A percentile compares a stretch with the other conserved stretches of the same genome.
Evolutionary conservation across 2,113 vertebrate species (phyloP).

Genomic region (Nyctereutes procyonoides): DNA sequence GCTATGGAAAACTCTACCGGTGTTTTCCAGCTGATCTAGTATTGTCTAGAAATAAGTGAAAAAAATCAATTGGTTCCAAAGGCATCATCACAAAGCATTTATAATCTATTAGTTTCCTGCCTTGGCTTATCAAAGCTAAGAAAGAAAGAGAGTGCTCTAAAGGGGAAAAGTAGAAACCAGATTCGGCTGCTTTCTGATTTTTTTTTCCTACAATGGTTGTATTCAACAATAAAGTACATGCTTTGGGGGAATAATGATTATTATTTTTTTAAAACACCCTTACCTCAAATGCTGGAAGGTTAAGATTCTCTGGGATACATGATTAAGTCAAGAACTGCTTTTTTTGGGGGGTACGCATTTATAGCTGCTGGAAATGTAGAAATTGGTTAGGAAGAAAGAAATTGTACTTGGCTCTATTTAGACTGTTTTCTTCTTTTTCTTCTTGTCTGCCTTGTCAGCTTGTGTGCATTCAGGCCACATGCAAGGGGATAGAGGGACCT

Average conservation of each 20-base stretch:
- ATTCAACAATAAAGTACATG: background rate
- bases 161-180: background rate
- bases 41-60: conserved; percentile 54
- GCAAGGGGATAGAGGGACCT: background rate
- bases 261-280: background rate
- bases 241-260: background rate
- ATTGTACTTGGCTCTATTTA: background rate
- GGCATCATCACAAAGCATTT: conserved; percentile 40
- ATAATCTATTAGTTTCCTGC: conserved; percentile 44
- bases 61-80: conserved; percentile 59
- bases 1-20: conserved; percentile 43
- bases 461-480: background rate
- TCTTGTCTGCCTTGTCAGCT: background rate
- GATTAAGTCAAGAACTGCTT: conserved; percentile 12
- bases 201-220: background rate
- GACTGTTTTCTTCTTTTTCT: background rate
- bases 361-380: background rate
- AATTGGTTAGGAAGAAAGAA: background rate
- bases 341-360: background rate
- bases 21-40: conserved; percentile 65
- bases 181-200: conserved; percentile 4
- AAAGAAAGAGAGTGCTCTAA: background rate
- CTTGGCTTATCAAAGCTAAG: background rate
- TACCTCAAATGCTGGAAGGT: background rate
- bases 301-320: background rate